Base-by-base conservation (phyloP, 2,888 invertebrate species). In the Cosmia pyralina region DNA sequence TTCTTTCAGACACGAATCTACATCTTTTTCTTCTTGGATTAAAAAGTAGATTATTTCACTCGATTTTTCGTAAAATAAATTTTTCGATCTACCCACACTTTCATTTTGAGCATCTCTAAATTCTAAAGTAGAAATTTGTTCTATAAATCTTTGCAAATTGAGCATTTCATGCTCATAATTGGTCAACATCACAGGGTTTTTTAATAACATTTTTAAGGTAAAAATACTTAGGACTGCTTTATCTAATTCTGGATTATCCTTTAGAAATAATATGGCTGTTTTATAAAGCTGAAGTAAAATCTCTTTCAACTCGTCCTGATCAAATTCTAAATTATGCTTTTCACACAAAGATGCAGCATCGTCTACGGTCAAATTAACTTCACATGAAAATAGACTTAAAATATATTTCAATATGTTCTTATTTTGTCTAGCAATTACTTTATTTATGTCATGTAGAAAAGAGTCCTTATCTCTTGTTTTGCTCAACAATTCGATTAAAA, bases 51-150 rank as follows among this genome's bases (percentile, higher is more conserved):
- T 83, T 66, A 94, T 79, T 86, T 94, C 92, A 90, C 93, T 91
- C 41, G 91, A 88, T 82, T 93, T 93, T 82, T 95, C 94, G 87
- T 92, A 93, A 76, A 93, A 92, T 19, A 89, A 71, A 86, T 94
- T 95, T 73, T 90, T 92, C 41, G 91, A 82, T 87, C 91, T 92
- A 22, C 96, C 94, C 83, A 87, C 87, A 83, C 92, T 92, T 84
- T 92, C 91, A 58, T 83, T 89, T 63, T 78, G 75, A 13, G 58
- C 68, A n/a, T 88, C 82, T 69, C 77, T 81, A 72, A 89, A 87
- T 77, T 90, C 67, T 59, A 88, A 75, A n/a, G 84, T 85, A 22
- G 80, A 85, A 13, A 91, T 73, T 22, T 92, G 74, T 38, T 86
- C 58, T 64, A 94, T 53, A 58, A 92, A 84, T 28, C 72, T 83